phyloP scores from a whole-genome alignment of 1,140 invertebrate species.

The Pogonus chalceus region DNA sequence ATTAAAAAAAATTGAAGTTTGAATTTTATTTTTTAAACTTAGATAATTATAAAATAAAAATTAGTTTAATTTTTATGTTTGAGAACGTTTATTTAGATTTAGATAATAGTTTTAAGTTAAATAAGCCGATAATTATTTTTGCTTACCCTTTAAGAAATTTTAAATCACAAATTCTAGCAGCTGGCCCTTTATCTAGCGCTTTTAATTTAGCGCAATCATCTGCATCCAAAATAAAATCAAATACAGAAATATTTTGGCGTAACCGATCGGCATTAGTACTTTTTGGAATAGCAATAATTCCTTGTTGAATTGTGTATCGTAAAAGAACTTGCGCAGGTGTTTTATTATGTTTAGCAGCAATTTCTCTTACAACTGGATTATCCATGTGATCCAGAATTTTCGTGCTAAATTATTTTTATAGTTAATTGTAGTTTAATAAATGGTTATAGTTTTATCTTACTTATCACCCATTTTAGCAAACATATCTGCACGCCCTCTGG shows the following conservation, averaged over 20 bases:
- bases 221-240: constrained; percentile 47
- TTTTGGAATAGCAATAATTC: constrained; percentile 73
- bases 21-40: too few relatives aligned
- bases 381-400: constrained; percentile 57
- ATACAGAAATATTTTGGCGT: constrained; percentile 51
- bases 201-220: constrained; percentile 45
- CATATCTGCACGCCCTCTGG: constrained; percentile 46
- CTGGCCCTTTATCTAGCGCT: constrained; percentile 46
- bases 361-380: constrained; percentile 53
- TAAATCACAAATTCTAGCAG: constrained; percentile 54
- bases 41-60: too few relatives aligned
- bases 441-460: constrained; percentile 23
- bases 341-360: constrained; percentile 58
- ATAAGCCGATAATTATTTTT: too few relatives aligned
- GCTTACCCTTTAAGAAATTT: constrained; percentile 21
- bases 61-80: too few relatives aligned
- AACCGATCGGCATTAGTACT: constrained; percentile 63
- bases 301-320: constrained; percentile 60
- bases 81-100: too few relatives aligned
- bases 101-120: too few relatives aligned
- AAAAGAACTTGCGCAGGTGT: constrained; percentile 70
- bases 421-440: too few relatives aligned
- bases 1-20: constrained; percentile 1
- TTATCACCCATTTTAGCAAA: constrained; percentile 35
- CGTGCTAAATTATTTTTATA: constrained; percentile 34